A percentile compares a stretch with the other conserved stretches of the same genome.
phyloP scores from a whole-genome alignment of 1,140 invertebrate genomes.

The Hyphantria cunea region DNA sequence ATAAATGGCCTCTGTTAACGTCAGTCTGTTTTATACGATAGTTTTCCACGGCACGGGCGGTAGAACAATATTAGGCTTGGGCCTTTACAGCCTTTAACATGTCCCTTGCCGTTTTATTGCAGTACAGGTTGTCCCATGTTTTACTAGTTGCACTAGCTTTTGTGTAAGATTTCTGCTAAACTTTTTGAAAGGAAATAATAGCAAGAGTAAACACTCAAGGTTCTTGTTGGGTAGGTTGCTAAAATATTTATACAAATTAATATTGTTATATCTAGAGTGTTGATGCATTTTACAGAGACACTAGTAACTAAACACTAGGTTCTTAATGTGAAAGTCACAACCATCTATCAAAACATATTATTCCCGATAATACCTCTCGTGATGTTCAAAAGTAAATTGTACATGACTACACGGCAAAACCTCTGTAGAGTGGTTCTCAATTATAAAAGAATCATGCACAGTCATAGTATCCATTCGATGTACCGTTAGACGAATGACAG shows the following conservation, averaged over 20 bases:
- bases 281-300: neutral
- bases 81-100: neutral
- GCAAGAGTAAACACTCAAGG: too few relatives aligned
- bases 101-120: neutral
- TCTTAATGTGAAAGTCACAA: neutral
- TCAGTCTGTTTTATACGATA: neutral
- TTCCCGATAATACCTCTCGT: slow-evolving; percentile 16
- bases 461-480: slow-evolving; percentile 69
- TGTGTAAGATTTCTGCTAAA: too few relatives aligned
- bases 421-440: slow-evolving; percentile 47
- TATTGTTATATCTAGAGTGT: too few relatives aligned
- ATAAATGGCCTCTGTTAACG: neutral
- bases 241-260: too few relatives aligned
- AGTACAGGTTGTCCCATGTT: neutral
- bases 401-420: slow-evolving; percentile 39
- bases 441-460: slow-evolving; percentile 69
- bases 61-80: neutral
- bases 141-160: neutral
- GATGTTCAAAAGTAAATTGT: slow-evolving; percentile 49
- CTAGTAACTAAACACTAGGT: too few relatives aligned
- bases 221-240: too few relatives aligned
- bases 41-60: neutral
- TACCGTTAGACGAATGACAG: slow-evolving; percentile 65
- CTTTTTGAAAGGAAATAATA: too few relatives aligned
- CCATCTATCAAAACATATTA: neutral